Evolutionary conservation across 1,140 invertebrate genomes (phyloP).

Genomic region (Epicauta chinensis): DNA sequence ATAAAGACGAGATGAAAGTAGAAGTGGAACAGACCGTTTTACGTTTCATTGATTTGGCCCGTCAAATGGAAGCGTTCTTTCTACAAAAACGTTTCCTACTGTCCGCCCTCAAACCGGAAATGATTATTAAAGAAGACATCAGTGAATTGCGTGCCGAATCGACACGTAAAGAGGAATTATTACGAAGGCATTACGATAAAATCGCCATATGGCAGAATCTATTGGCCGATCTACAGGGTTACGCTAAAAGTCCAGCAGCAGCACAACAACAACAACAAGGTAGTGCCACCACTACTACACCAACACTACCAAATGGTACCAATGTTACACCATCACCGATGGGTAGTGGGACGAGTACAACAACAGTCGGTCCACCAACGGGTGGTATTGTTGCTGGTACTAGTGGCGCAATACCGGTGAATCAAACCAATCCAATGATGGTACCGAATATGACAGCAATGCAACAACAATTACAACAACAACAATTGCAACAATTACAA

Average conservation of each 20-base stretch:
- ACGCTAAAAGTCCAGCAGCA: slow-evolving; percentile 47
- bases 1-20: slow-evolving; percentile 76
- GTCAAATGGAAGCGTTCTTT: slow-evolving; percentile 92
- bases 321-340: slow-evolving; percentile 30
- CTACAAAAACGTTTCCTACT: slow-evolving; percentile 85
- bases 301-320: slow-evolving; percentile 23
- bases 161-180: slow-evolving; percentile 76
- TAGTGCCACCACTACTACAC: slow-evolving; percentile 31
- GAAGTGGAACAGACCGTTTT: slow-evolving; percentile 81
- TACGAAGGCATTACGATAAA: slow-evolving; percentile 86
- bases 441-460: slow-evolving; percentile 28
- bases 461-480: slow-evolving; percentile 49
- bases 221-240: slow-evolving; percentile 63
- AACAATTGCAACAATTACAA: slow-evolving; percentile 50
- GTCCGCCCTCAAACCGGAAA: slow-evolving; percentile 84
- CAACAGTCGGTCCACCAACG: no score
- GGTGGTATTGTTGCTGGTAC: no score
- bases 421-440: slow-evolving; percentile 32
- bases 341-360: no score
- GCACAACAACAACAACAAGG: no score
- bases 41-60: slow-evolving; percentile 80
- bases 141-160: slow-evolving; percentile 77
- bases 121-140: slow-evolving; percentile 87
- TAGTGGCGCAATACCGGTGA: slow-evolving; percentile 23
- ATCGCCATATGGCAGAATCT: slow-evolving; percentile 84